Evolutionary conservation across 1,140 invertebrate species (phyloP), one percentile per base, ranked within the genome.

Genomic region (Solenopsis fugax): DNA sequence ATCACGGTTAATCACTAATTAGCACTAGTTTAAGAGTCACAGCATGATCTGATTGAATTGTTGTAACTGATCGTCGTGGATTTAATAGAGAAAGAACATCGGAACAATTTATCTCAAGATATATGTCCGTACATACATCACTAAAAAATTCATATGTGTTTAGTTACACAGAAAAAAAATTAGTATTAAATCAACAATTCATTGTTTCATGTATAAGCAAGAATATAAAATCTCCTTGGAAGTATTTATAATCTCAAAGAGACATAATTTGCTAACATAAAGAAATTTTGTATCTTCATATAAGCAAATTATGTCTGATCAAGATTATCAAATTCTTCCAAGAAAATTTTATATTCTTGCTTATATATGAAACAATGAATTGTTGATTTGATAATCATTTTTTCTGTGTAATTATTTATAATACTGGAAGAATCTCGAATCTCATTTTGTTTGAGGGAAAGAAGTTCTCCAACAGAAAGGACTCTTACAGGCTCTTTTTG

Each of bases 401-500:
- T n/a, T n/a, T n/a, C n/a, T n/a, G n/a, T n/a, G n/a, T n/a, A 48
- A 72, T 54, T 54, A 52, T 29, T 52, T 71, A 48, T 24, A 54
- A 72, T 37, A 34, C 0, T 72, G 24, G 50, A 54, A 72, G 7
- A 34, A 54, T 37, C 29, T 29, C 41, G 50, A 41, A 24, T 41
- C 41, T 41, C 1, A 16, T 50, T 34, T 64, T 6, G 0, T 45
- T 65, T 18, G 18, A 65, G 45, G 3, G 4, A 41, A 64, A 41
- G 1, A 3, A 50, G 0, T 50, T 80, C 29, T 45, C n/a, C 60
- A 24, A 60, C 4, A 13, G 24, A 60, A 24, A 58, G n/a, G 21
- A 73, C n/a, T 73, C 80, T 84, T 84, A 84, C 80, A n/a, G 64
- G 52, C 50, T 73, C 52, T 37, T 62, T 16, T 84, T 41, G 24